Evolutionary conservation across 2,888 invertebrate genomes (phyloP).

Genomic region (Melitaea athalia): DNA sequence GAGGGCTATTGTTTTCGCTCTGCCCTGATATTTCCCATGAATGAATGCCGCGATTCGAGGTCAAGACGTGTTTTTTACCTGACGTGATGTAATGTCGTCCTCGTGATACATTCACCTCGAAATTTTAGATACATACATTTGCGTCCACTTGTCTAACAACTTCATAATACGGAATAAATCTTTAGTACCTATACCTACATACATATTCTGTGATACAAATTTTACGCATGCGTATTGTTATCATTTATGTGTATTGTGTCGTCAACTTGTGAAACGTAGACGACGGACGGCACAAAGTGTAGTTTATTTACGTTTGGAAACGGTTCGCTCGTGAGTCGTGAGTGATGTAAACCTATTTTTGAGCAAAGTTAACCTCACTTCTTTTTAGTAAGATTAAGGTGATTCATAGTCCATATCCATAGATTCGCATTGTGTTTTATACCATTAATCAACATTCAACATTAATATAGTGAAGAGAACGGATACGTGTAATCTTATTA

Average conservation of each 20-base stretch:
- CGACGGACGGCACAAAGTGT: slow-evolving; percentile 45
- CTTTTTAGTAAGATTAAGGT: slow-evolving; percentile 48
- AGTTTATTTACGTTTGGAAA: slow-evolving; percentile 67
- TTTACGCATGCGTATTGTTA: slow-evolving; percentile 36
- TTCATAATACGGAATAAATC: slow-evolving; percentile 10
- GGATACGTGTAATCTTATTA: background rate
- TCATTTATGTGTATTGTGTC: slow-evolving; percentile 27
- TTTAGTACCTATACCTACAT: slow-evolving; percentile 24
- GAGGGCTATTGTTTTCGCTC: slow-evolving; percentile 61
- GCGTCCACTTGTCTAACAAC: background rate
- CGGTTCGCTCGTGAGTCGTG: slow-evolving; percentile 43
- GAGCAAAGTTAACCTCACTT: slow-evolving; percentile 70
- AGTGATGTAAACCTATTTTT: slow-evolving; percentile 66
- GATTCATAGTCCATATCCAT: too few relatives aligned
- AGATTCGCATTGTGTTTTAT: slow-evolving; percentile 15
- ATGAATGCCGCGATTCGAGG: slow-evolving; percentile 66
- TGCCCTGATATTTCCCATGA: slow-evolving; percentile 71
- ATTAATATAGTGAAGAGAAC: slow-evolving; percentile 9
- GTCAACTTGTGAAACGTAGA: slow-evolving; percentile 30
- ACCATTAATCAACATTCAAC: too few relatives aligned
- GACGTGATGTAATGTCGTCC: slow-evolving; percentile 69
- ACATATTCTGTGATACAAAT: slow-evolving; percentile 18
- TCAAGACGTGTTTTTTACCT: slow-evolving; percentile 71
- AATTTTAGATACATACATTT: slow-evolving; percentile 1
- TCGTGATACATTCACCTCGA: slow-evolving; percentile 50